Evolutionary conservation across 2,797 vertebrate genomes (phyloP).

Genomic region (Mormyrus proboscirostris): DNA sequence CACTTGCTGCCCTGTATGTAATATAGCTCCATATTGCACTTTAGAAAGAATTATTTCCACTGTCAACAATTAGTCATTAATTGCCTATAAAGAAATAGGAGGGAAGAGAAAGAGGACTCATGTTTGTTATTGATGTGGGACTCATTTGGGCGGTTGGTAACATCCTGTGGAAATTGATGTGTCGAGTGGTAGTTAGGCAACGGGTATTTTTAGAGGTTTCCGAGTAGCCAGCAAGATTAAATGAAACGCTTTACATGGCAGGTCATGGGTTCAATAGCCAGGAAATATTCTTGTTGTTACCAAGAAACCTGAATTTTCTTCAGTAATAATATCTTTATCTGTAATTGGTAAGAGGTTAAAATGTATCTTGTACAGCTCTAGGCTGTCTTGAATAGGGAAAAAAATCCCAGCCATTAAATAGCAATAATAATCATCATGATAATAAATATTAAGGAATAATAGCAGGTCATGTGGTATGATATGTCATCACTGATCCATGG

Average conservation of each 20-base stretch:
- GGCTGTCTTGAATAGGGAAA: not conserved
- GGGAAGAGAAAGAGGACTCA: not conserved
- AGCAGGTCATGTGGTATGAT: not conserved
- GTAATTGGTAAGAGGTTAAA: not conserved
- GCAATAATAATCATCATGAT: not conserved
- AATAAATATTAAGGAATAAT: constrained; percentile 4
- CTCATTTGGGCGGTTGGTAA: not conserved
- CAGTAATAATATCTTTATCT: not conserved
- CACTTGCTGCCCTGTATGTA: not conserved
- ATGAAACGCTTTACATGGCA: not conserved
- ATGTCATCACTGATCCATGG: not conserved
- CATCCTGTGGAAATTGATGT: not conserved
- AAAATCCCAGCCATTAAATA: not conserved
- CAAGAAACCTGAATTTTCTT: not conserved
- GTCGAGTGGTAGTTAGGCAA: not conserved
- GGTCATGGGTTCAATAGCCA: not conserved
- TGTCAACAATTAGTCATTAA: not conserved
- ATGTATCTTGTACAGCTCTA: not conserved
- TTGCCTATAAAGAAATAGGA: not conserved
- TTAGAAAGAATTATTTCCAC: not conserved
- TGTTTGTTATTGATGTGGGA: not conserved
- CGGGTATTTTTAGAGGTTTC: not conserved
- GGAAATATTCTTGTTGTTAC: not conserved
- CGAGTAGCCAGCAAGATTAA: not conserved
- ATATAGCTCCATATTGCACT: not conserved